Conservation (phyloP, 1,140 invertebrate species). For the Orchestia grillus region DNA sequence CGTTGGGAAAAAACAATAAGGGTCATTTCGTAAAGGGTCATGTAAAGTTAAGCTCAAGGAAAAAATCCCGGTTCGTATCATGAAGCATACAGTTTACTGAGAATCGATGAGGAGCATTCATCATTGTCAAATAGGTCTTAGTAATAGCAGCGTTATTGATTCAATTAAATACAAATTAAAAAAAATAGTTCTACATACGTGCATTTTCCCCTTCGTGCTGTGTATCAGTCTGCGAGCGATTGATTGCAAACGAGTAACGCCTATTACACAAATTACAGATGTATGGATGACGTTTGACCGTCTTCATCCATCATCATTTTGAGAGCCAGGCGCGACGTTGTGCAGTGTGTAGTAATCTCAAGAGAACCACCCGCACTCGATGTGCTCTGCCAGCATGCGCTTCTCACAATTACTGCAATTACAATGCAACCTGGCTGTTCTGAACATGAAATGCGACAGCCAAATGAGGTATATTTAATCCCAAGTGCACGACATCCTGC, state of each 20-base stretch:
- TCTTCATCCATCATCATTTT: not conserved
- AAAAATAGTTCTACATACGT: too few species aligned
- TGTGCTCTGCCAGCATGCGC: not conserved
- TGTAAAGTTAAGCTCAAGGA: not conserved
- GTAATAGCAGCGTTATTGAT: not conserved
- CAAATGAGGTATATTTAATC: not conserved
- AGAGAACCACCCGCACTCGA: not conserved
- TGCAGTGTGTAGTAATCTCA: not conserved
- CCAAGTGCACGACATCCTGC: not conserved
- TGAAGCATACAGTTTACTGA: not conserved
- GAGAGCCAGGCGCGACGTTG: not conserved
- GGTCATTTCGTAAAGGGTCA: not conserved
- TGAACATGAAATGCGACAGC: not conserved
- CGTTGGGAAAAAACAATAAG: not conserved
- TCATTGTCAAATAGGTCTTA: not conserved
- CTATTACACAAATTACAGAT: not conserved
- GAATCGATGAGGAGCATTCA: not conserved
- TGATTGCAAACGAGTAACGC: not conserved
- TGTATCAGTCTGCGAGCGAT: not conserved
- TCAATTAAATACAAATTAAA: too few species aligned
- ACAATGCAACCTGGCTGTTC: not conserved
- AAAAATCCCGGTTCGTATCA: not conserved
- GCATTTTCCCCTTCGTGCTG: not conserved
- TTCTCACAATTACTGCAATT: not conserved
- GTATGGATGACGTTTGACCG: not conserved